Base-by-base conservation (phyloP, 2,888 invertebrate genomes). In the Lepetodrilus schrolli region DNA sequence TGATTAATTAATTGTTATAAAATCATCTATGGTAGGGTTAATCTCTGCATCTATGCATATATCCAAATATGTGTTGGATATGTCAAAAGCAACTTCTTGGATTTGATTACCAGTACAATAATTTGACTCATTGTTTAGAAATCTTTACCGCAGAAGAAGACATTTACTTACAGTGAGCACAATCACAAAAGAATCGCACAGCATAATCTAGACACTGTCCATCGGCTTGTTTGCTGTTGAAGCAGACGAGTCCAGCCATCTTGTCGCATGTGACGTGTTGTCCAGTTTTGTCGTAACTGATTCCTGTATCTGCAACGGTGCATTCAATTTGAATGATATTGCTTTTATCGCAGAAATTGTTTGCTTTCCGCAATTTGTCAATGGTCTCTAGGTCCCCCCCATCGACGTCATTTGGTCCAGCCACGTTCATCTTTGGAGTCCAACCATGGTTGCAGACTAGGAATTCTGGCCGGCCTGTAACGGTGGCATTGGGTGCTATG, bases 231-330 rank as follows among this genome's bases (percentile, higher is more conserved):
- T 85, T 79, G 8, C 72, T 77, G 37, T 88, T 91, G 74, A 90
- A 91, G 86, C 96, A 96, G 1, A 93, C 89, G 0, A 96, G 91
- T 0, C 96, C 96, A 10, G 92, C 91, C 81, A 94, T 93, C 75
- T 95, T 88, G 70, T 87, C 83, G 74, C 89, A 89, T 0, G 74
- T 75, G 0, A 78, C 80, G 23, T 76, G 78, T 70, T 83, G 79
- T 5, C 79, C 81, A 50, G 80, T 75, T 49, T 72, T 74, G n/a
- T 72, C 73, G 21, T 76, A 75, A 4, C 70, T 69, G 23, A 48
- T 78, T 8, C 48, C 47, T 17, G 38, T 72, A 17, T 47, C 47
- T 13, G 21, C 34, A 49, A 49, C 79, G 5, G 72, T 72, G 51
- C 84, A 84, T 65, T 75, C 70, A 7, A 80, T 76, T 8, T 80